Percentiles rank a stretch among this genome's conserved stretches.
These are phyloP conservation scores for Drosophila repletoides DNA, from an alignment of 1,140 invertebrate species.

Conservation along the genomic window DNA sequence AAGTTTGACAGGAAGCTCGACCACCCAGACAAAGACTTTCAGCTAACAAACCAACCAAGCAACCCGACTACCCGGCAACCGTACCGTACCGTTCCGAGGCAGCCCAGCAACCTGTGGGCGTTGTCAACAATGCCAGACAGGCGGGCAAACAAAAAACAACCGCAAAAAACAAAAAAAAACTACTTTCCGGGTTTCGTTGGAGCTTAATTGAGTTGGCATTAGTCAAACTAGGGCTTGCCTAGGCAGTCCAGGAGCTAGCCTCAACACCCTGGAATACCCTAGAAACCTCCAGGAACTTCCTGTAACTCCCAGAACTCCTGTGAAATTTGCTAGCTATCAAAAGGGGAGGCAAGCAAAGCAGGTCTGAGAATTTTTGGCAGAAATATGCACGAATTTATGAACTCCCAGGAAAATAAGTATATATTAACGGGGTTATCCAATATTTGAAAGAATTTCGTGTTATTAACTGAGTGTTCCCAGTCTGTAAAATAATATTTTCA, in stretches of 20 bases:
- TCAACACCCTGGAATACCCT: not conserved
- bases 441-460: too few species aligned
- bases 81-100: too few species aligned
- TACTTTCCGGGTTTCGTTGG: not conserved
- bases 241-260: not conserved
- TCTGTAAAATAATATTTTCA: too few species aligned
- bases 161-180: slow-evolving; percentile 1
- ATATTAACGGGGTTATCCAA: too few species aligned
- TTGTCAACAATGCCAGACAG: slow-evolving; percentile 15
- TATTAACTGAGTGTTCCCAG: too few species aligned
- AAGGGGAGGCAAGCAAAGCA: too few species aligned
- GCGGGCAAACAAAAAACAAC: not conserved
- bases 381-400: too few species aligned
- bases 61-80: too few species aligned
- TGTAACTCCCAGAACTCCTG: not conserved
- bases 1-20: slow-evolving; percentile 14
- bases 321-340: too few species aligned
- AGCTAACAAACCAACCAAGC: not conserved
- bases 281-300: not conserved
- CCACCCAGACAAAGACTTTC: slow-evolving; percentile 12
- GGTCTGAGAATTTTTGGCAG: too few species aligned
- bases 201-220: slow-evolving; percentile 5
- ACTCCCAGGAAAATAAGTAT: too few species aligned
- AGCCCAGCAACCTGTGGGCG: slow-evolving; percentile 19
- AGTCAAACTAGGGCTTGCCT: slow-evolving; percentile 18